A percentile compares a stretch with the other conserved stretches of the same genome.
phyloP scores from a whole-genome alignment of 2,888 invertebrate species.

The Apotomis betuletana region DNA sequence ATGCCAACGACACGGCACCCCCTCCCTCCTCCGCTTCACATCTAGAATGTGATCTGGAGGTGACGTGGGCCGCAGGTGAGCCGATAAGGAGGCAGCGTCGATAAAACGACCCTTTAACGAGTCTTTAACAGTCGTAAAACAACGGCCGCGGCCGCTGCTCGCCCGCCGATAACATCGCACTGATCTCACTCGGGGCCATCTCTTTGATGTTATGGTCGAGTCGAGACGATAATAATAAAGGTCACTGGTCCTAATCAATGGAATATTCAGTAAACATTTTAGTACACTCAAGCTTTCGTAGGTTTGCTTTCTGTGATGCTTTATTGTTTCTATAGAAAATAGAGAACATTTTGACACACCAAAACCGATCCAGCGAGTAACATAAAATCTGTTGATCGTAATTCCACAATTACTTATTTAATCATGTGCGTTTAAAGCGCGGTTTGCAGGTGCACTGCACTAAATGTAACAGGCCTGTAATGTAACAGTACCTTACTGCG shows the following conservation, averaged over 20 bases:
- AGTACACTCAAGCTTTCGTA: neutral
- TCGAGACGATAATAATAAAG: neutral
- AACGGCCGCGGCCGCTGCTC: conserved; percentile 21
- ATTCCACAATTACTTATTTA: too few species aligned
- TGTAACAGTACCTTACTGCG: too few species aligned
- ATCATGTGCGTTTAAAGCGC: too few species aligned
- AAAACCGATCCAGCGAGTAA: too few species aligned
- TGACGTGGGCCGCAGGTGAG: conserved; percentile 62
- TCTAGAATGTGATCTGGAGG: conserved; percentile 64
- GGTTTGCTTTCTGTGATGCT: too few species aligned
- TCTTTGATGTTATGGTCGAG: neutral
- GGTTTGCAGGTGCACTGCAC: too few species aligned
- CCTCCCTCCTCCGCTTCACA: conserved; percentile 32
- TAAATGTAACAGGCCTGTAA: too few species aligned
- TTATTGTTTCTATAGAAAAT: too few species aligned
- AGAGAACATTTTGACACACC: too few species aligned
- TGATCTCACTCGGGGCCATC: neutral
- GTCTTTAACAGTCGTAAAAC: conserved; percentile 48
- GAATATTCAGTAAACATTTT: neutral
- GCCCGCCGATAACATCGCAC: conserved; percentile 22
- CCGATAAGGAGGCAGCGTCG: conserved; percentile 61
- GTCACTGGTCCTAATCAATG: neutral
- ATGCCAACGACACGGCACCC: conserved; percentile 61
- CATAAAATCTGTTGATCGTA: too few species aligned
- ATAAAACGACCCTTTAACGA: conserved; percentile 51